Evolutionary conservation across 1,140 invertebrate species (phyloP), one percentile per base, ranked within the genome.

Genomic region (Cydia splendana): DNA sequence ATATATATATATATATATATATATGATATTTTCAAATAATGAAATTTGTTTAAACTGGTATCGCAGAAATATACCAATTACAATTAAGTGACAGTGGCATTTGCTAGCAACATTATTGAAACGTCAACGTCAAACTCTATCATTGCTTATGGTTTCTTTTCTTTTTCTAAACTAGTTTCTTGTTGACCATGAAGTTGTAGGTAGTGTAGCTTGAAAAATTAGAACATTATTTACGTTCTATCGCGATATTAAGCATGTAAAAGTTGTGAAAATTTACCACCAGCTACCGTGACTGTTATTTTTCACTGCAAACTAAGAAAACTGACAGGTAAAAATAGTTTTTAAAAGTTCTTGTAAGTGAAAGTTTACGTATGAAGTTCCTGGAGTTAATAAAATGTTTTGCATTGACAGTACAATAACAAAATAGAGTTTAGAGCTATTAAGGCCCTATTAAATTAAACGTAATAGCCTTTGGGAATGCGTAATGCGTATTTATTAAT

Each of bases 211-310:
- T 81, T 79, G 79, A 65, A 53, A 28, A 74, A 78, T 42, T 76
- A 81, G 79, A 80, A 81, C 79, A 81, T 82, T 86, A 77, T 81
- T 82, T 78, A 77, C 24, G 77, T 81, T 78, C 20, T 73, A 67
- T 67, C 80, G 79, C 76, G 78, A 86, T 53, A 53, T 78, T 81
- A 86, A 80, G 74, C 81, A 86, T 86, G 85, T 82, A 84, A 20
- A 75, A 78, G n/a, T 62, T 24, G 79, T 38, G 62, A 82, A 80
- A 81, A 75, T 79, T 75, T 75, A 51, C 76, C 57, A 84, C 51
- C 76, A 76, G 78, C 77, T 84, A 79, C 78, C 79, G 28, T 80
- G 85, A 85, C 86, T 84, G 76, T 78, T 76, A 75, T 84, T 80
- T 81, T 84, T 78, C 12, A 80, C 71, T 71, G 78, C 75, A 48